Conservation (phyloP, 2,888 invertebrate genomes). For the Melipona bicolor region DNA sequence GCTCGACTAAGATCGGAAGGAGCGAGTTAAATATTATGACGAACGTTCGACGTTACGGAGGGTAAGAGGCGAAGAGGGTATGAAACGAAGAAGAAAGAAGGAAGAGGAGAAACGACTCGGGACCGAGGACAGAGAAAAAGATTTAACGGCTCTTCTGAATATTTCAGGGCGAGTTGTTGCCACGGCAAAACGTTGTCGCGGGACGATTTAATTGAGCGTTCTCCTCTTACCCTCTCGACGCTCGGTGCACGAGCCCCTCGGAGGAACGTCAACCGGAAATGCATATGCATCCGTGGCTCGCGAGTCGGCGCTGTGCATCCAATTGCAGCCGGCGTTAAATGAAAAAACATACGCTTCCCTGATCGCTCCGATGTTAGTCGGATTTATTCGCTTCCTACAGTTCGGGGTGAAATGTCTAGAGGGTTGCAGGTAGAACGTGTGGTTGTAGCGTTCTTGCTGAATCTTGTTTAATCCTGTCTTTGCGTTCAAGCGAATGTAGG, state of each 20-base stretch:
- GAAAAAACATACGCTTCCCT: constrained; percentile 16
- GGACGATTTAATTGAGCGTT: constrained; percentile 67
- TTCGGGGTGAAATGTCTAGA: background rate
- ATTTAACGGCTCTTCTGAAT: constrained; percentile 69
- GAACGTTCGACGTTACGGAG: constrained; percentile 19
- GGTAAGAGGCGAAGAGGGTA: background rate
- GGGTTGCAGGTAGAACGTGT: background rate
- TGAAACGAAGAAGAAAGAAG: constrained; percentile 8
- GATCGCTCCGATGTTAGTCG: constrained; percentile 7
- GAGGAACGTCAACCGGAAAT: constrained; percentile 45
- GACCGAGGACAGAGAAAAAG: constrained; percentile 60
- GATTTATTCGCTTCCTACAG: background rate
- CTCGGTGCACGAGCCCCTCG: constrained; percentile 25
- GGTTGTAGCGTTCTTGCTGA: background rate
- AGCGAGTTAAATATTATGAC: constrained; percentile 18
- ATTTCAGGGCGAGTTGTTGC: constrained; percentile 62
- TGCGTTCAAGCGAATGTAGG: background rate
- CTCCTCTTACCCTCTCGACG: constrained; percentile 46
- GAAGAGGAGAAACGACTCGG: constrained; percentile 8
- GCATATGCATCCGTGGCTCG: constrained; percentile 45
- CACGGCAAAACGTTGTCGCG: constrained; percentile 55
- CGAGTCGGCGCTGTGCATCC: constrained; percentile 3
- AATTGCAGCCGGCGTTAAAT: constrained; percentile 18
- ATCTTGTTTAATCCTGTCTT: background rate
- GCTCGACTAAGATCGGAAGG: no score